phyloP scores from a whole-genome alignment of 2,888 invertebrate genomes.

The Luperina nickerlii region DNA sequence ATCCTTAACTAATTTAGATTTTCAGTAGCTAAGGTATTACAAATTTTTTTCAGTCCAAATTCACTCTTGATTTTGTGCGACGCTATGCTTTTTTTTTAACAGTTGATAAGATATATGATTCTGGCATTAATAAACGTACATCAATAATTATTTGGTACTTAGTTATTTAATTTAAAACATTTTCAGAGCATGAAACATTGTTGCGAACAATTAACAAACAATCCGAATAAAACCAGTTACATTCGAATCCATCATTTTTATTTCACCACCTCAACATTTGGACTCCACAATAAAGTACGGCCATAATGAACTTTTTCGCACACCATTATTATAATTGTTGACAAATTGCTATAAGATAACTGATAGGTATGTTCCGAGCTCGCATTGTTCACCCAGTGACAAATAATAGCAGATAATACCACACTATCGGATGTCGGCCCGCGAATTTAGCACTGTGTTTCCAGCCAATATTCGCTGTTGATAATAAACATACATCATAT shows the following conservation, averaged over 20 bases:
- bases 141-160: neutral
- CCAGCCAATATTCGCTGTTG: constrained; percentile 88
- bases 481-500: constrained; percentile 87
- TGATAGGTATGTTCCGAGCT: constrained; percentile 76
- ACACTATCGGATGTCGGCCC: constrained; percentile 87
- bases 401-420: constrained; percentile 90
- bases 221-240: neutral
- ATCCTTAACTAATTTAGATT: neutral
- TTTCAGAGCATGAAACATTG: constrained; percentile 1
- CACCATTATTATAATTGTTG: constrained; percentile 79
- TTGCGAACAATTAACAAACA: constrained; percentile 6
- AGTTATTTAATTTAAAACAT: neutral
- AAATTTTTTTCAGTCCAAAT: neutral
- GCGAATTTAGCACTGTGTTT: constrained; percentile 87
- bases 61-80: neutral
- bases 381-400: constrained; percentile 88
- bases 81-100: neutral
- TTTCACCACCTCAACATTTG: constrained; percentile 39
- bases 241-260: constrained; percentile 22
- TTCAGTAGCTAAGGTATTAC: neutral
- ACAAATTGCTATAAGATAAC: constrained; percentile 86
- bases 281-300: constrained; percentile 50
- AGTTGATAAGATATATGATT: neutral
- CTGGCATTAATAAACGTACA: neutral
- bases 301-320: constrained; percentile 72